Percentiles rank a stretch among this genome's conserved stretches.
phyloP scores from a whole-genome alignment of 2,888 invertebrate species.

The Sisyra terminalis region DNA sequence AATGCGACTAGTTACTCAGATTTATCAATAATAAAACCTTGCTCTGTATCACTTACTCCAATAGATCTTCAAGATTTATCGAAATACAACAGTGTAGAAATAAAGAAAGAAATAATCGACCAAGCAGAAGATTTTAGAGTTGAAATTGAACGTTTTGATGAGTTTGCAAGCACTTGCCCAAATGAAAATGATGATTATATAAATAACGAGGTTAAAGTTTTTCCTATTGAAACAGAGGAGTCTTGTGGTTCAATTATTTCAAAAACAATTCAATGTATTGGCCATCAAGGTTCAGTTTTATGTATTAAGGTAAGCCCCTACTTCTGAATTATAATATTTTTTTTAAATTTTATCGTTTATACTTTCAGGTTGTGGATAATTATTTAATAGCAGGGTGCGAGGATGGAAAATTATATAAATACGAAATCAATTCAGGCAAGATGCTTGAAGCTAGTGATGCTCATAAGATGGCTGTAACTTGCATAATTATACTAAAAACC shows the following conservation, averaged over 20 bases:
- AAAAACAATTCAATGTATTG: not conserved
- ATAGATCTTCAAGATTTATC: too few species aligned
- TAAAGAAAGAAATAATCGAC: too few species aligned
- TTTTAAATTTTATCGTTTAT: constrained; percentile 5
- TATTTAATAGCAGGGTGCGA: constrained; percentile 45
- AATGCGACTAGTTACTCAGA: too few species aligned
- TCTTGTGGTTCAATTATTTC: not conserved
- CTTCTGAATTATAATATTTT: not conserved
- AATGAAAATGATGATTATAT: too few species aligned
- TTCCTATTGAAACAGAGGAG: too few species aligned
- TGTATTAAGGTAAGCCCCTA: constrained; percentile 16
- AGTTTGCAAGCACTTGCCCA: too few species aligned
- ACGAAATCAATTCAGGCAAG: constrained; percentile 32
- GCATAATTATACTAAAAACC: constrained; percentile 31
- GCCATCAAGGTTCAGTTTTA: constrained; percentile 16
- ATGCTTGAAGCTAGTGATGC: constrained; percentile 37
- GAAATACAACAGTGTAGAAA: too few species aligned
- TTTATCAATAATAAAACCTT: too few species aligned
- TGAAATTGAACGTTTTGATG: too few species aligned
- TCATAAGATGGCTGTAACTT: constrained; percentile 42
- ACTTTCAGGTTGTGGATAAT: constrained; percentile 37
- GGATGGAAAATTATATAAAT: constrained; percentile 44
- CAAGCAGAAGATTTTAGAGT: too few species aligned
- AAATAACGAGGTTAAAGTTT: too few species aligned
- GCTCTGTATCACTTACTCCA: too few species aligned